These are phyloP conservation scores for Volucella inflata DNA, from an alignment of 2,888 invertebrate species.

Conservation along the genomic window DNA sequence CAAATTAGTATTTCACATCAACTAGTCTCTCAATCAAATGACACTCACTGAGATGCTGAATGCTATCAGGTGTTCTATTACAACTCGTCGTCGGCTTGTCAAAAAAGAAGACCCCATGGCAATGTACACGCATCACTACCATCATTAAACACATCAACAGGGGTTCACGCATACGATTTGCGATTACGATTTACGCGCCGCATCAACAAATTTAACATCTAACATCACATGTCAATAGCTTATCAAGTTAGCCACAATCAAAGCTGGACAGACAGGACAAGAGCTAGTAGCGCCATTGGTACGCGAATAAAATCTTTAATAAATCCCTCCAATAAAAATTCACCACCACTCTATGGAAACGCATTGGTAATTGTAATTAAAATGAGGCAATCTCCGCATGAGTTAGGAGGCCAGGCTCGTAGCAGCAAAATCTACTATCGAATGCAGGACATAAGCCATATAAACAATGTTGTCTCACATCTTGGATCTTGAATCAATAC, in stretches of 20 bases:
- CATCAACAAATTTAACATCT: slow-evolving; percentile 61
- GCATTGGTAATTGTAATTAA: slow-evolving; percentile 68
- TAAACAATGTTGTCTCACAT: slow-evolving; percentile 53
- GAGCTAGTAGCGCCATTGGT: slow-evolving; percentile 70
- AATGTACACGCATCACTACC: slow-evolving; percentile 60
- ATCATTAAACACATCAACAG: slow-evolving; percentile 34
- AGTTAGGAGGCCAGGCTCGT: slow-evolving; percentile 37
- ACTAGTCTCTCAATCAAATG: slow-evolving; percentile 68
- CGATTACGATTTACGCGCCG: slow-evolving; percentile 33
- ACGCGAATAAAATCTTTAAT: slow-evolving; percentile 75
- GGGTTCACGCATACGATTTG: slow-evolving; percentile 47
- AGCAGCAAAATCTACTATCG: slow-evolving; percentile 15
- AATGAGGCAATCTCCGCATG: slow-evolving; percentile 68
- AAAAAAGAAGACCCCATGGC: slow-evolving; percentile 58
- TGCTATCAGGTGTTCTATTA: slow-evolving; percentile 65
- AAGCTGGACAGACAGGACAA: slow-evolving; percentile 43
- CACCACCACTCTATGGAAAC: slow-evolving; percentile 42
- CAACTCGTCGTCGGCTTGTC: slow-evolving; percentile 63
- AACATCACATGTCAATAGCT: slow-evolving; percentile 69
- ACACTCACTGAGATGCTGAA: slow-evolving; percentile 42
- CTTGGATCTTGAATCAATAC: too few relatives aligned
- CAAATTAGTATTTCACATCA: slow-evolving; percentile 57
- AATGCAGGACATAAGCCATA: slow-evolving; percentile 65
- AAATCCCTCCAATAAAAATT: slow-evolving; percentile 62
- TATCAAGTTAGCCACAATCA: slow-evolving; percentile 44